Percentiles rank a stretch among this genome's conserved stretches.
These are phyloP conservation scores for Austrolebias charrua DNA, from an alignment of 2,797 vertebrate genomes.

Conservation along the genomic window DNA sequence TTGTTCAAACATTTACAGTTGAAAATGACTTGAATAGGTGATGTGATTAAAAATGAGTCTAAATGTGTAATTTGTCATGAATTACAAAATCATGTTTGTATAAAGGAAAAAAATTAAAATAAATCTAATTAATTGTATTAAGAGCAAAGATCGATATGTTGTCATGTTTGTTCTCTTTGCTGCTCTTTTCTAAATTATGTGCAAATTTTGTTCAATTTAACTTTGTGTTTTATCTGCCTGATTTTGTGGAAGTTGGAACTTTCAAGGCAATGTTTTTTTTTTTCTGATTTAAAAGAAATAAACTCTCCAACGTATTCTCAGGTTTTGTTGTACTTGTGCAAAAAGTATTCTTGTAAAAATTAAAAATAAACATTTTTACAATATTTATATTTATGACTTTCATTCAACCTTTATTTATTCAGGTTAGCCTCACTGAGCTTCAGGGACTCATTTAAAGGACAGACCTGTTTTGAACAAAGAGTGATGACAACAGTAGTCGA, in stretches of 20 bases:
- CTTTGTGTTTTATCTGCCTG: conserved; percentile 2
- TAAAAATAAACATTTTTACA: conserved; percentile 14
- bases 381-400: conserved; percentile 27
- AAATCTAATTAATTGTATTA: neutral
- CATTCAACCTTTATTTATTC: too few species aligned
- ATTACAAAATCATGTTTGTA: too few species aligned
- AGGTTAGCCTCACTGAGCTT: too few species aligned
- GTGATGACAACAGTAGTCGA: too few species aligned
- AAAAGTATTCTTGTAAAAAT: conserved; percentile 32
- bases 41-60: neutral
- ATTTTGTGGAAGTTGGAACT: conserved; percentile 5
- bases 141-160: neutral
- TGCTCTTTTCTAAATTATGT: neutral
- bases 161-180: neutral
- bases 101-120: too few species aligned
- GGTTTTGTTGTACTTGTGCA: conserved; percentile 47
- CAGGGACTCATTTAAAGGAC: too few species aligned
- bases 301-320: conserved; percentile 62
- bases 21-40: neutral
- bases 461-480: too few species aligned
- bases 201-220: neutral
- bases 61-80: neutral
- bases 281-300: conserved; percentile 44
- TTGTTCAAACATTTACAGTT: neutral
- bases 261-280: neutral